Percentiles rank a stretch among this genome's conserved stretches.
Conservation (phyloP, 2,888 invertebrate species). For the Exocentrus adspersus region DNA sequence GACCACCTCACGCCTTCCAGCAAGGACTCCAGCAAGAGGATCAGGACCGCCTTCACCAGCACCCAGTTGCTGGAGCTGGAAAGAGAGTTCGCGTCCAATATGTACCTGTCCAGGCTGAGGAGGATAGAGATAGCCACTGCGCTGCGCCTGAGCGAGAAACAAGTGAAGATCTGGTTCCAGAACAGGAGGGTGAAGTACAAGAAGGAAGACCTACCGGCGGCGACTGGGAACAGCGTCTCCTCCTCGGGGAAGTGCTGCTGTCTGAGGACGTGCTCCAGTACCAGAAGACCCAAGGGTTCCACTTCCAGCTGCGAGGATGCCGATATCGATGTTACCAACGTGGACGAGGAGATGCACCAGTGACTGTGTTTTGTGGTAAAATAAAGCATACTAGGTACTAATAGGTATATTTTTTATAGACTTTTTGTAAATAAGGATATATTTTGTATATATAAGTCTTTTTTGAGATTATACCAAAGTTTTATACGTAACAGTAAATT, state of each 20-base stretch:
- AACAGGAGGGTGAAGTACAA: constrained; percentile 93
- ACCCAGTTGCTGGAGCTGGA: constrained; percentile 88
- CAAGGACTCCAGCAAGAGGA: constrained; percentile 81
- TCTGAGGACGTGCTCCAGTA: constrained; percentile 62
- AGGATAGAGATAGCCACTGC: constrained; percentile 94
- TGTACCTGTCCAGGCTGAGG: constrained; percentile 88
- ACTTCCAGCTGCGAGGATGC: constrained; percentile 58
- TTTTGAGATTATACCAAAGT: constrained; percentile 28
- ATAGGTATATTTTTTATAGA: constrained; percentile 22
- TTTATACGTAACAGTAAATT: constrained; percentile 26
- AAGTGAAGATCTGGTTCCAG: constrained; percentile 96
- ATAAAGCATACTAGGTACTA: neutral
- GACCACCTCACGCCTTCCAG: constrained; percentile 64
- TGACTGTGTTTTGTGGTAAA: neutral
- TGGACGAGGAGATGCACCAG: constrained; percentile 49
- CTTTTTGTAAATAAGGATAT: constrained; percentile 16
- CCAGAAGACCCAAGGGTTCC: constrained; percentile 50
- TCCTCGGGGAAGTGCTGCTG: constrained; percentile 65
- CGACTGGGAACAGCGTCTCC: constrained; percentile 33
- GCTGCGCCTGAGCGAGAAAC: constrained; percentile 89
- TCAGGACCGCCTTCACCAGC: constrained; percentile 93
- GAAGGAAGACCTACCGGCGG: constrained; percentile 79
- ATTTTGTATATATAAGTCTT: constrained; percentile 26
- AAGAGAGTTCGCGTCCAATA: constrained; percentile 87
- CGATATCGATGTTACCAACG: constrained; percentile 60